Conservation (phyloP, 2,797 vertebrate genomes). For the Myotis vivesi region DNA sequence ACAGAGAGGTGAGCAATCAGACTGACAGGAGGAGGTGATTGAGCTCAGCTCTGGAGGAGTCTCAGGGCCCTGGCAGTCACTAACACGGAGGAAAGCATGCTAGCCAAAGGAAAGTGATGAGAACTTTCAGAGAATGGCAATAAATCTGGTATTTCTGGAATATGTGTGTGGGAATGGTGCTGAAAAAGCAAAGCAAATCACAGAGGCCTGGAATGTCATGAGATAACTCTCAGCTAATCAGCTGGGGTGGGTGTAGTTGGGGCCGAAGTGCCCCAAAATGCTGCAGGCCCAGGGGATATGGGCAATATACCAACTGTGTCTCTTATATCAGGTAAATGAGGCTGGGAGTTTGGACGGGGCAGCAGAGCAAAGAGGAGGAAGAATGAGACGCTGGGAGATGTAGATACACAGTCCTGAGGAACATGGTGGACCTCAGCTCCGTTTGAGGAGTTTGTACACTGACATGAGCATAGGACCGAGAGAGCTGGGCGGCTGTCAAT, state of each 20-base stretch:
- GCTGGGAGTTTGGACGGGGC: not conserved
- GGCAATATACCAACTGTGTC: not conserved
- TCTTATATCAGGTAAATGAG: not conserved
- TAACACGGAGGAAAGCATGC: not conserved
- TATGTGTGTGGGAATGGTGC: not conserved
- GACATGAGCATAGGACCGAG: too few species aligned
- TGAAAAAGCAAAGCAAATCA: not conserved
- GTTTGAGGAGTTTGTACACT: not conserved
- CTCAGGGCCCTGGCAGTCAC: not conserved
- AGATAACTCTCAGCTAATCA: not conserved
- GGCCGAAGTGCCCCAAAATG: not conserved
- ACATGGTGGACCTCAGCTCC: not conserved
- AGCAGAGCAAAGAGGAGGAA: not conserved
- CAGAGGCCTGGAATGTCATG: not conserved
- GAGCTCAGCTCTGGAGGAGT: not conserved
- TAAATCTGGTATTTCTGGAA: slow-evolving; percentile 29
- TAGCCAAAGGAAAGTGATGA: not conserved
- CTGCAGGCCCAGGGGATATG: too few species aligned
- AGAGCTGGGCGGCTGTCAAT: accelerated
- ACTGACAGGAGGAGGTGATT: not conserved
- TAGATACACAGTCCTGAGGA: not conserved
- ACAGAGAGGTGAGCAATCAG: not conserved
- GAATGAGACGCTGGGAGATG: not conserved
- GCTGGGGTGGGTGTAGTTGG: not conserved
- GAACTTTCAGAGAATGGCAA: not conserved